Evolutionary conservation across 2,797 vertebrate species (phyloP).

Genomic region (Lithobates pipiens): DNA sequence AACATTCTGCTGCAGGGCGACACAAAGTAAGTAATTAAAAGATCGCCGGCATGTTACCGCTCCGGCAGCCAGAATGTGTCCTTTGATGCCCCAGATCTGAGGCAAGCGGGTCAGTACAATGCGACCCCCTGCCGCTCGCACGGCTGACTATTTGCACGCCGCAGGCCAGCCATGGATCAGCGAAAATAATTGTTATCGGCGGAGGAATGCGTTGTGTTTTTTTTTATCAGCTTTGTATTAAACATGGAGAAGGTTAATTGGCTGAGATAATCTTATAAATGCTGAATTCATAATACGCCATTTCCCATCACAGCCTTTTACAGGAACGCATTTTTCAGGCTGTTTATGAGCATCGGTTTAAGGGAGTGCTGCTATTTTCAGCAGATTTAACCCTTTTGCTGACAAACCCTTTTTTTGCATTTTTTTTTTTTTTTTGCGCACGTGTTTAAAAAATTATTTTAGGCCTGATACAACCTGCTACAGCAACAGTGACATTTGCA

Average conservation of each 20-base stretch:
- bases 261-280: too few relatives aligned
- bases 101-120: not conserved
- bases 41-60: not conserved
- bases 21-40: constrained; percentile 9
- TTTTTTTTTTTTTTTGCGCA: too few relatives aligned
- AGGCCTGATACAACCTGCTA: too few relatives aligned
- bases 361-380: too few relatives aligned
- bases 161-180: not conserved
- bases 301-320: too few relatives aligned
- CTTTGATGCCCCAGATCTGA: constrained; percentile 4
- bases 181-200: not conserved
- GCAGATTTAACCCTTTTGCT: too few relatives aligned
- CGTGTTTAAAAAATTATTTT: too few relatives aligned
- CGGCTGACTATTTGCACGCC: not conserved
- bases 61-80: not conserved
- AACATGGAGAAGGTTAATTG: not conserved
- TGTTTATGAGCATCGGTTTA: too few relatives aligned
- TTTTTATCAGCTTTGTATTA: not conserved
- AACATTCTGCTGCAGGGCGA: not conserved
- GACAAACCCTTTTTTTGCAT: too few relatives aligned
- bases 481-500: too few relatives aligned
- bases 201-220: not conserved
- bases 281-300: too few relatives aligned
- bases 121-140: not conserved
- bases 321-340: too few relatives aligned